These are phyloP conservation scores for Drosophila virilis DNA, from an alignment of 1,140 invertebrate genomes.

Conservation along the genomic window DNA sequence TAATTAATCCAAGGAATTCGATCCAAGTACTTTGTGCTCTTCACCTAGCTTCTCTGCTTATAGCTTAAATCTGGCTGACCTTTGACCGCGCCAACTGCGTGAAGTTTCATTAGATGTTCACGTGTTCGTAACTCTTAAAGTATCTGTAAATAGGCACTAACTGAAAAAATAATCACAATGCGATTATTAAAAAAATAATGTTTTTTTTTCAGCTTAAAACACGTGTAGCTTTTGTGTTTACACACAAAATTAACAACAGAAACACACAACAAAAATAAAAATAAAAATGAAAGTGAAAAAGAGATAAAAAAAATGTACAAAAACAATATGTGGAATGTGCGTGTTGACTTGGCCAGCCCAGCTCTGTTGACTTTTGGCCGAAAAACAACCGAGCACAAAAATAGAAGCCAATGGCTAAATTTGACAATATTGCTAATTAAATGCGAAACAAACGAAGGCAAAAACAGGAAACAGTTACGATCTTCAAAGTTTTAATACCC, in stretches of 20 bases:
- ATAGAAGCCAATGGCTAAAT: constrained; percentile 40
- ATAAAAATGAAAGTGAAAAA: constrained; percentile 22
- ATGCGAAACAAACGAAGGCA: constrained; percentile 19
- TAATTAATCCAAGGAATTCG: too few relatives aligned
- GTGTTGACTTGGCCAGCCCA: constrained; percentile 10
- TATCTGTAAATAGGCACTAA: not conserved
- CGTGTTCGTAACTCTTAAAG: not conserved
- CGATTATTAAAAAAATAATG: constrained; percentile 1
- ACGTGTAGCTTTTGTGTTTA: constrained; percentile 36
- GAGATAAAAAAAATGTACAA: constrained; percentile 25
- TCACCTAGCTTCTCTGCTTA: not conserved
- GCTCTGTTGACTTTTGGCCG: constrained; percentile 26
- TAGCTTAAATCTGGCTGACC: not conserved
- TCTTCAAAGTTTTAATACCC: too few relatives aligned
- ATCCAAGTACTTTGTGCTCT: too few relatives aligned
- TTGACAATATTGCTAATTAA: constrained; percentile 49
- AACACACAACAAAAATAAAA: constrained; percentile 12
- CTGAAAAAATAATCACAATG: not conserved
- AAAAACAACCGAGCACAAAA: constrained; percentile 13
- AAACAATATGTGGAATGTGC: constrained; percentile 48
- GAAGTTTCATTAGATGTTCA: not conserved
- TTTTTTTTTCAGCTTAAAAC: constrained; percentile 3
- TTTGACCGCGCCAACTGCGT: not conserved
- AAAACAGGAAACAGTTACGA: not conserved
- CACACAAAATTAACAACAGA: constrained; percentile 34